Evolutionary conservation across 2,888 invertebrate species (phyloP), one percentile per base, ranked within the genome.

Genomic region (Diabrotica balteata): DNA sequence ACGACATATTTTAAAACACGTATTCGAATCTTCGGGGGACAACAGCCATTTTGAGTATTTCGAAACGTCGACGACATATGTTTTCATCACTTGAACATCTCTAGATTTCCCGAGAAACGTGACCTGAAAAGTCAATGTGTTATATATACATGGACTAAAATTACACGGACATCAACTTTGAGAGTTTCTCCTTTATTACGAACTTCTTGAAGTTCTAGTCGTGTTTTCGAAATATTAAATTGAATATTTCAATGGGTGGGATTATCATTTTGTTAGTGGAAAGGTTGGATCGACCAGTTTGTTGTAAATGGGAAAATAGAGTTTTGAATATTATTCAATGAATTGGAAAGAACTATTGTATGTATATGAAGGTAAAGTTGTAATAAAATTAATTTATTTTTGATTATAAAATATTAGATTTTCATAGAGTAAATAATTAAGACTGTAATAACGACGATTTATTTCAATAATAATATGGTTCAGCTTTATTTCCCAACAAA

Each of bases 41-140:
- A 62, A 54, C 53, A 50, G 63, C 55, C 63, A 63, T 63, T 62
- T 57, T 57, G 63, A 57, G 63, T 63, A 63, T 63, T 63, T 63
- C 51, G 50, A 63, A 57, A 57, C 63, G 63, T 63, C 63, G 55
- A 17, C 57, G 63, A 63, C 63, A 63, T 57, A 63, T 63, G 63
- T 63, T 63, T 57, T 63, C 63, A 63, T 63, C 63, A 44, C 63
- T 57, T 50, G 63, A 63, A 57, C 54, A 55, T 62, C 62, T 53
- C 62, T 55, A 62, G 62, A 62, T 63, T 63, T 63, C 43, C 11
- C 11, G 22, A 11, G 57, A 44, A 57, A 63, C 63, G 63, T 63
- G 63, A 63, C 50, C 57, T 63, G 63, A 51, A 63, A 55, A 32
- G 57, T 44, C 55, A 46, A 47, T 63, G 49, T 32, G 11, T 53